These are phyloP conservation scores for Pristionchus arcanus DNA, from an alignment of 2,888 invertebrate species.

Conservation along the genomic window DNA sequence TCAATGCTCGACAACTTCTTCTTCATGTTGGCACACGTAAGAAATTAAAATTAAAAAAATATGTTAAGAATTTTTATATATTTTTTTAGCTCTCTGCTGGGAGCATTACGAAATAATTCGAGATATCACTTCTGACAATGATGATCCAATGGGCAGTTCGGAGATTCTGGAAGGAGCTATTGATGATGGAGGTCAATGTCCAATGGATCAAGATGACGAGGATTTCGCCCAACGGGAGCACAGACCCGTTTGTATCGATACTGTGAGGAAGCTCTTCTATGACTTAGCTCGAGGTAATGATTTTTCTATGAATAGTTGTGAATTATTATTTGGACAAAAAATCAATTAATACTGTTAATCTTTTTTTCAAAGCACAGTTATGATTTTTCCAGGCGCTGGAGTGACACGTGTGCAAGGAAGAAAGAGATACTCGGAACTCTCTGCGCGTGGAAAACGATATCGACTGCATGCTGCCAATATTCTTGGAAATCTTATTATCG, in stretches of 20 bases:
- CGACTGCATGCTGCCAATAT: background rate
- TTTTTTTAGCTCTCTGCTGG: background rate
- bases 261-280: background rate
- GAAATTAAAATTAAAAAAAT: background rate
- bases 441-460: background rate
- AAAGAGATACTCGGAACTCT: background rate
- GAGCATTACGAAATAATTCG: background rate
- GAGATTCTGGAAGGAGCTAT: background rate
- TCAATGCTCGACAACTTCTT: background rate
- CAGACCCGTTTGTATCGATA: background rate
- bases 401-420: background rate
- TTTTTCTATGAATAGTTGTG: background rate
- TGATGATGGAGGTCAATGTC: background rate
- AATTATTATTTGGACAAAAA: background rate
- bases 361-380: no score
- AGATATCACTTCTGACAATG: background rate
- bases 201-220: background rate
- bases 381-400: background rate
- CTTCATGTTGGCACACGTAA: background rate
- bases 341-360: no score
- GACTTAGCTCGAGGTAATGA: background rate
- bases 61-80: background rate
- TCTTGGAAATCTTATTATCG: background rate
- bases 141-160: background rate
- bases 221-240: background rate